phyloP scores from a whole-genome alignment of 2,113 vertebrate genomes.

The Hippopotamus amphibius region DNA sequence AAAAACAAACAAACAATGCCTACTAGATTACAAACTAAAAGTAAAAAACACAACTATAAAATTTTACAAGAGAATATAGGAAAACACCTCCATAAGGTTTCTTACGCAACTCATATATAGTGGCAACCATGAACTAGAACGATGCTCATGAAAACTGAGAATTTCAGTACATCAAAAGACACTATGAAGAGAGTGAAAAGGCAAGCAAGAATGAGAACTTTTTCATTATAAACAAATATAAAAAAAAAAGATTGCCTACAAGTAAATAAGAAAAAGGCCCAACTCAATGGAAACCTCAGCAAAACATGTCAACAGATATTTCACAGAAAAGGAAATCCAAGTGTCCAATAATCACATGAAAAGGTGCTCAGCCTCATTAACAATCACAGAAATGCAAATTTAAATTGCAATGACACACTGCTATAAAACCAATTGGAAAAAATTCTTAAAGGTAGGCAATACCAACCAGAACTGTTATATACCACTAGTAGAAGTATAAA shows the following conservation, averaged over 20 bases:
- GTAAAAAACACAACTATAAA: constrained; percentile 13
- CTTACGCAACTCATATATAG: background rate
- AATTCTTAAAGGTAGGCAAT: background rate
- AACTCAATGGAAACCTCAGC: constrained; percentile 7
- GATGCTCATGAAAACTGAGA: constrained; percentile 23
- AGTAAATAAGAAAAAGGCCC: constrained; percentile 21
- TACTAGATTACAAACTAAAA: background rate
- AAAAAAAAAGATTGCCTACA: background rate
- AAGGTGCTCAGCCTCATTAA: background rate
- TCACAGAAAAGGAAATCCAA: constrained; percentile 23
- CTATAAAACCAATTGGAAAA: background rate
- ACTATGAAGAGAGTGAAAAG: background rate
- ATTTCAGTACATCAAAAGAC: constrained; percentile 1
- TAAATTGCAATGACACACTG: background rate
- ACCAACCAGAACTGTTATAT: background rate
- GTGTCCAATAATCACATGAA: background rate
- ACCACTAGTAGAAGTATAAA: background rate
- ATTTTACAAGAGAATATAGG: background rate
- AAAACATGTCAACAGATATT: background rate
- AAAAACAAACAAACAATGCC: background rate
- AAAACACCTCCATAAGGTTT: background rate
- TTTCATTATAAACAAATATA: background rate
- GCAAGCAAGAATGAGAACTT: background rate
- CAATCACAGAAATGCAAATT: background rate
- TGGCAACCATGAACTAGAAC: background rate